A percentile compares a stretch with the other conserved stretches of the same genome.
Conservation (phyloP, 2,797 vertebrate genomes). For the Aeoliscus strigatus region DNA sequence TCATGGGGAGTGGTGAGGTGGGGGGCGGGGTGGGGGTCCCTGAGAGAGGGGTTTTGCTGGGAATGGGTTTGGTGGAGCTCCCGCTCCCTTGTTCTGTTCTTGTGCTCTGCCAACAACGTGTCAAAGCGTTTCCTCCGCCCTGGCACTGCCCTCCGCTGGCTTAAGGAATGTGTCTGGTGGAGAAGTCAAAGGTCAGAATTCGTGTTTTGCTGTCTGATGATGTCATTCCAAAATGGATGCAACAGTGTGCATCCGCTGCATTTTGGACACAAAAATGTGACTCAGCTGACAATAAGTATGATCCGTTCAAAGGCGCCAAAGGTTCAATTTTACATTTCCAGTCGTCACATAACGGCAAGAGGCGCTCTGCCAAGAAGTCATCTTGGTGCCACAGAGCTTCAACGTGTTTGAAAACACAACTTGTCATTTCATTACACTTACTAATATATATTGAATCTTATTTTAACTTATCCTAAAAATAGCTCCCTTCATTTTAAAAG, state of each 20-base stretch:
- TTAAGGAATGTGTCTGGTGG: constrained; percentile 98
- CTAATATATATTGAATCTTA: too few species aligned
- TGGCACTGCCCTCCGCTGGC: constrained; percentile 96
- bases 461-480: too few species aligned
- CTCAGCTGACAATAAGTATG: not conserved
- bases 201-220: not conserved
- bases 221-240: not conserved
- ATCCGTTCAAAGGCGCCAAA: too few species aligned
- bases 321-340: too few species aligned
- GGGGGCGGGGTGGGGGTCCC: constrained; percentile 91
- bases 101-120: constrained; percentile 95
- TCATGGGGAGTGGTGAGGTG: constrained; percentile 73
- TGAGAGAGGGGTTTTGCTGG: constrained; percentile 93
- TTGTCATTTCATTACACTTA: too few species aligned
- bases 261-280: not conserved
- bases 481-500: too few species aligned
- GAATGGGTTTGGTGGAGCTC: constrained; percentile 89
- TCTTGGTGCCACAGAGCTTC: too few species aligned
- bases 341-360: too few species aligned
- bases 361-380: too few species aligned
- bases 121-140: constrained; percentile 98
- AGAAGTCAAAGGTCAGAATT: constrained; percentile 16
- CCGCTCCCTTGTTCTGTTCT: constrained; percentile 95
- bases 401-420: too few species aligned
- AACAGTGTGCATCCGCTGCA: not conserved